Conservation (phyloP, 2,888 invertebrate species). For the Drosophila villosipedis region DNA sequence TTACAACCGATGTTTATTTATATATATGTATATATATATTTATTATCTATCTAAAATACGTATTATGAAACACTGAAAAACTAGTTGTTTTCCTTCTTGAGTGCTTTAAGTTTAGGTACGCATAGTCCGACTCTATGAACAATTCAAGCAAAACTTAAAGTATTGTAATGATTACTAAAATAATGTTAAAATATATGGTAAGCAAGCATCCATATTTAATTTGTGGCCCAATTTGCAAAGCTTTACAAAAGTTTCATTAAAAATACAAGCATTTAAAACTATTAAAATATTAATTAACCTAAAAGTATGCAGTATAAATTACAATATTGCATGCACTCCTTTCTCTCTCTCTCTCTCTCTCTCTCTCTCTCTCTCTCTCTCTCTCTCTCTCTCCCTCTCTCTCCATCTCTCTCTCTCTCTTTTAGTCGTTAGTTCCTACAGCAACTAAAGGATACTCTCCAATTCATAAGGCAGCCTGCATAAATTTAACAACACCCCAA, state of each 20-base stretch:
- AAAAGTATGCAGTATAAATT: constrained; percentile 18
- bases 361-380: not conserved
- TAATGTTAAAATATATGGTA: not conserved
- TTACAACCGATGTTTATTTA: not conserved
- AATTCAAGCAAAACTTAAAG: not conserved
- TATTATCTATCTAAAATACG: not conserved
- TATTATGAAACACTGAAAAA: too few relatives aligned
- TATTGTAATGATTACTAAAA: not conserved
- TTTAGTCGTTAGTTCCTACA: not conserved
- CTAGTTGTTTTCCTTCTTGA: not conserved
- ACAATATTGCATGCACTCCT: not conserved
- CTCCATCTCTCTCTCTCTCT: not conserved
- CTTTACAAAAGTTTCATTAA: not conserved
- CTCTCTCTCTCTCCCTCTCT: not conserved
- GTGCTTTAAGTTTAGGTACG: not conserved
- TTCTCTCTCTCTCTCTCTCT: not conserved
- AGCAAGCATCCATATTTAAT: not conserved
- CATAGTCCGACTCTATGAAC: not conserved
- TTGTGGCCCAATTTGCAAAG: not conserved
- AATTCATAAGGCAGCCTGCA: constrained; percentile 7
- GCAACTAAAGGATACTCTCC: not conserved
- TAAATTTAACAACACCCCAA: constrained; percentile 5
- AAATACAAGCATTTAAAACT: not conserved
- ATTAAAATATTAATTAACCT: constrained; percentile 1
- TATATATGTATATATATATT: not conserved